These are phyloP conservation scores for Electrophaes corylata DNA, from an alignment of 2,888 invertebrate species.

Conservation along the genomic window DNA sequence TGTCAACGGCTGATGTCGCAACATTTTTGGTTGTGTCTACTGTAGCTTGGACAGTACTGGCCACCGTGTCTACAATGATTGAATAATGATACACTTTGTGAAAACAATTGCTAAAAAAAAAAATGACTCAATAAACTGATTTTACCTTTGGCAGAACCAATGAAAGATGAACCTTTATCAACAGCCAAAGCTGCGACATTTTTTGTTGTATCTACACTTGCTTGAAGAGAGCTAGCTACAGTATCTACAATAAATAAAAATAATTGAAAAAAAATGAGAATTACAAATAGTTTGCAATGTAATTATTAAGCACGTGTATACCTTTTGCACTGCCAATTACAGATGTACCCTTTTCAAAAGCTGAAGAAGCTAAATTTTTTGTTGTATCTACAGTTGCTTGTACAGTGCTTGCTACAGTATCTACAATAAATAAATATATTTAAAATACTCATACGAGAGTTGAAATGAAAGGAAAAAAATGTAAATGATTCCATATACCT, in stretches of 20 bases:
- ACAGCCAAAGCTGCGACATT: slow-evolving; percentile 53
- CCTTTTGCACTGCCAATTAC: slow-evolving; percentile 53
- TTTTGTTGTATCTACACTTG: slow-evolving; percentile 58
- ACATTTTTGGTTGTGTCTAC: slow-evolving; percentile 61
- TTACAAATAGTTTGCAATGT: slow-evolving; percentile 7
- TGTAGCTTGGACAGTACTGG: slow-evolving; percentile 51
- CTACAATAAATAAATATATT: slow-evolving; percentile 16
- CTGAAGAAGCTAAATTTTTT: slow-evolving; percentile 52
- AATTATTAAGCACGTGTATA: not conserved
- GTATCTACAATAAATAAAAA: slow-evolving; percentile 33
- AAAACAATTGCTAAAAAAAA: not conserved
- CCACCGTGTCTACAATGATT: slow-evolving; percentile 53
- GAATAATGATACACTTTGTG: too few species aligned
- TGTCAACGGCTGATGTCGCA: slow-evolving; percentile 56
- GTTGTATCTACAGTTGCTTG: slow-evolving; percentile 58
- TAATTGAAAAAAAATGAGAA: slow-evolving; percentile 14
- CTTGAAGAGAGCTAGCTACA: slow-evolving; percentile 48
- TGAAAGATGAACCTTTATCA: slow-evolving; percentile 50
- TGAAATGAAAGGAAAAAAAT: too few species aligned
- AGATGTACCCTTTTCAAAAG: slow-evolving; percentile 50
- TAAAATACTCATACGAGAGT: too few species aligned
- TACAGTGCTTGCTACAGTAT: slow-evolving; percentile 45
- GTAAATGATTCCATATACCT: too few species aligned
- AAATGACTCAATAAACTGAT: not conserved
- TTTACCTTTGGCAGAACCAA: slow-evolving; percentile 53